phyloP scores from a whole-genome alignment of 2,113 vertebrate genomes.

The Dipodomys spectabilis region DNA sequence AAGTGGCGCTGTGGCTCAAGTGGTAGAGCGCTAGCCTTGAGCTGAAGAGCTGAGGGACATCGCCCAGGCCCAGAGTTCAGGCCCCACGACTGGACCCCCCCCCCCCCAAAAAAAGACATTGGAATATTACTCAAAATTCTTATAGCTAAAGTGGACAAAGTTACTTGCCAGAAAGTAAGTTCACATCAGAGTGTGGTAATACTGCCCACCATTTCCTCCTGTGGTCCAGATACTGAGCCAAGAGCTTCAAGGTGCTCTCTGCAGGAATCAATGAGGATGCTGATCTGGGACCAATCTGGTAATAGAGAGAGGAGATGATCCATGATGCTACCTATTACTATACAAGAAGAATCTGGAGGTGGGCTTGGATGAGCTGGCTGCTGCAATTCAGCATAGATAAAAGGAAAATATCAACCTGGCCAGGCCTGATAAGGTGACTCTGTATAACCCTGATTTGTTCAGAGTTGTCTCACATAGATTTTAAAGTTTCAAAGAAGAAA shows the following conservation, averaged over 20 bases:
- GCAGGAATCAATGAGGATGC: not conserved
- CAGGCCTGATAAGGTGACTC: slow-evolving; percentile 48
- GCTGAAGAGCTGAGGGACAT: no score
- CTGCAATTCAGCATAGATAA: not conserved
- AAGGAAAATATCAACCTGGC: not conserved
- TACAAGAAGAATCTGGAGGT: not conserved
- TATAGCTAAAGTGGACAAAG: not conserved
- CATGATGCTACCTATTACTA: not conserved
- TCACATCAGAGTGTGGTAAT: not conserved
- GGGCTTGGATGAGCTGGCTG: not conserved
- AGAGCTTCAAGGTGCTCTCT: not conserved
- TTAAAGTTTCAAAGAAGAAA: slow-evolving; percentile 48
- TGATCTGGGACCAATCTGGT: not conserved
- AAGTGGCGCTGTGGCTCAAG: no score
- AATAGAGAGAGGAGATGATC: not conserved
- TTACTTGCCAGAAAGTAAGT: not conserved
- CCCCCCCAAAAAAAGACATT: no score
- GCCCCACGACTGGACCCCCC: no score
- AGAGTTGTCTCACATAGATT: not conserved
- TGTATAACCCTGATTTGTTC: slow-evolving; percentile 41
- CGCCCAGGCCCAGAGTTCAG: no score
- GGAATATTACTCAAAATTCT: not conserved
- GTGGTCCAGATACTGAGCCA: not conserved
- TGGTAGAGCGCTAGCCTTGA: no score
- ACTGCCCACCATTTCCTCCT: accelerated